A percentile compares a stretch with the other conserved stretches of the same genome.
These are phyloP conservation scores for Fistularia tabacaria DNA, from an alignment of 2,797 vertebrate genomes.

Conservation along the genomic window DNA sequence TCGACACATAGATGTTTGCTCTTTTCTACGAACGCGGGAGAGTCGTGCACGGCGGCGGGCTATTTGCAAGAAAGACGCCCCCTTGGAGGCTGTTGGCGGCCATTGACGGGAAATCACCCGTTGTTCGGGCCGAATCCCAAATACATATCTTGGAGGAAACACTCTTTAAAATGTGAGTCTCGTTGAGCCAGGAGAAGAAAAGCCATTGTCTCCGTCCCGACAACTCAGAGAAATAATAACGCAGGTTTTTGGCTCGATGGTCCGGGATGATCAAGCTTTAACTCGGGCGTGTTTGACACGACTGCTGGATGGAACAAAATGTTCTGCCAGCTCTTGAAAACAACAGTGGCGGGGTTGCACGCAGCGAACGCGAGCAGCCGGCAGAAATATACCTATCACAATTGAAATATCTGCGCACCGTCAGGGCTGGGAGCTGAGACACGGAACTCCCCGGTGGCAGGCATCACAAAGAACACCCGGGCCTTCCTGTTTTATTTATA, in stretches of 20 bases:
- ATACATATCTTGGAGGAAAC: not conserved
- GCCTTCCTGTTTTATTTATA: slow-evolving; percentile 65
- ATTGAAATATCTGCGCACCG: slow-evolving; percentile 51
- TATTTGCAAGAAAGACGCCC: too few species aligned
- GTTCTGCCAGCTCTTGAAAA: slow-evolving; percentile 43
- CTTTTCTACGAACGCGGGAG: too few species aligned
- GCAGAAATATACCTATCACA: slow-evolving; percentile 45
- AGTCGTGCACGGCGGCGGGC: too few species aligned
- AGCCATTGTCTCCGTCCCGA: slow-evolving; percentile 16
- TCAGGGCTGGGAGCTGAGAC: slow-evolving; percentile 42
- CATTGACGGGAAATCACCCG: too few species aligned
- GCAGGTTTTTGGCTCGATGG: slow-evolving; percentile 24
- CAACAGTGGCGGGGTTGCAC: slow-evolving; percentile 28
- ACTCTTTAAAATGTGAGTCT: slow-evolving; percentile 1
- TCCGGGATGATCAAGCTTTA: slow-evolving; percentile 37
- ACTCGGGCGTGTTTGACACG: slow-evolving; percentile 34
- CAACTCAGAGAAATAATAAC: slow-evolving; percentile 33
- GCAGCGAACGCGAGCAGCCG: slow-evolving; percentile 40
- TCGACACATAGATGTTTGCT: too few species aligned
- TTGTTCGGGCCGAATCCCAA: too few species aligned
- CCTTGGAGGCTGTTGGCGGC: too few species aligned
- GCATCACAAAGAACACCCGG: slow-evolving; percentile 52
- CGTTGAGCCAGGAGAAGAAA: slow-evolving; percentile 16
- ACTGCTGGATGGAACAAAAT: slow-evolving; percentile 48
- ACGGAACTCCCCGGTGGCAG: slow-evolving; percentile 56